Evolutionary conservation across 2,113 vertebrate species (phyloP).

Genomic region (Muntiacus reevesi): DNA sequence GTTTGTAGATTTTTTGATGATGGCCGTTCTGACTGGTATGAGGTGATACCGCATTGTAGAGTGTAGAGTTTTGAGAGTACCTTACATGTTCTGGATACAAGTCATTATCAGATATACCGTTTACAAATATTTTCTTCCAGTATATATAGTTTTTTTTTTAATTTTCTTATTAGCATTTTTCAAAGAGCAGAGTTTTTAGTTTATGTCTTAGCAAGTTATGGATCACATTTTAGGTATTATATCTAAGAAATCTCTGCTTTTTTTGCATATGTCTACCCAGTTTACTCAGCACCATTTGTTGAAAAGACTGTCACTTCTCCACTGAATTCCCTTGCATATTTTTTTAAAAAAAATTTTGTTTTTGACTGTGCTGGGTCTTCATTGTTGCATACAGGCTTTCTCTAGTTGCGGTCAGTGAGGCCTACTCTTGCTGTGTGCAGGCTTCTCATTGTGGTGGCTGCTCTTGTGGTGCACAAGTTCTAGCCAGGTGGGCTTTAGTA

Average conservation of each 20-base stretch:
- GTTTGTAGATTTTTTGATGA: background rate
- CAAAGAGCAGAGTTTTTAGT: background rate
- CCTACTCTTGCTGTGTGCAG: background rate
- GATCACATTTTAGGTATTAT: background rate
- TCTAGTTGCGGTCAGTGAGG: background rate
- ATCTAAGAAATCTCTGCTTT: constrained; percentile 5
- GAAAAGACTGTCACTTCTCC: background rate
- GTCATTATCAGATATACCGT: background rate
- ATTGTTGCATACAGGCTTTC: background rate
- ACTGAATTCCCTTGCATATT: background rate
- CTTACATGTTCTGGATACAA: background rate
- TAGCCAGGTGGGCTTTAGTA: background rate
- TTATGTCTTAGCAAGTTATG: background rate
- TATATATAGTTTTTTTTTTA: background rate
- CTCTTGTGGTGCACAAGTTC: background rate
- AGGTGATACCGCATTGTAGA: background rate
- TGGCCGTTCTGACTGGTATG: background rate
- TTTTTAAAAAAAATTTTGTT: background rate
- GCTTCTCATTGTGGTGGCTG: background rate
- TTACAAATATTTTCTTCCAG: constrained; percentile 9
- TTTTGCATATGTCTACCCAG: background rate
- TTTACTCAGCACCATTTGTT: background rate
- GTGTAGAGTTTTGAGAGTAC: background rate
- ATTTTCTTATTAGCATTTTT: constrained; percentile 7
- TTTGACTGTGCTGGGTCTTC: background rate